Conservation (phyloP, 2,888 invertebrate species). For the Rhyacophila evoluta region DNA sequence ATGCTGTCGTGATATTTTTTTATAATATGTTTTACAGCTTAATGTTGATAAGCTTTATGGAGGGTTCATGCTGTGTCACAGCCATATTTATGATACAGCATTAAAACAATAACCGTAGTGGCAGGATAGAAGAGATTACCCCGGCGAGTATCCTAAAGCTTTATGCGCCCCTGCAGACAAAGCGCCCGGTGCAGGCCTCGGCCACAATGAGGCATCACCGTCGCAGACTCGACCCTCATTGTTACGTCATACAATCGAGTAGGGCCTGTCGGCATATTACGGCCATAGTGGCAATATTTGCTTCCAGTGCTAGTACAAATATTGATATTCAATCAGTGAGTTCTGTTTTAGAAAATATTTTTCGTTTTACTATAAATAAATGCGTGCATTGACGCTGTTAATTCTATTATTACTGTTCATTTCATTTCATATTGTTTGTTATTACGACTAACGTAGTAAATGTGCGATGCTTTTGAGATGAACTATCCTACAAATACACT, state of each 20-base stretch:
- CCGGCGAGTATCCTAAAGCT: neutral
- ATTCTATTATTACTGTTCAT: no score
- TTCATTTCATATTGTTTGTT: no score
- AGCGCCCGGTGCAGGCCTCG: neutral
- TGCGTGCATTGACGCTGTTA: no score
- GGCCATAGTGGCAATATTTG: neutral
- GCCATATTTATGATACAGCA: neutral
- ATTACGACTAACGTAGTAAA: no score
- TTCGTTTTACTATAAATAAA: no score
- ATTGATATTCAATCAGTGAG: no score
- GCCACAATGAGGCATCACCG: neutral
- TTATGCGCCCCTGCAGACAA: neutral
- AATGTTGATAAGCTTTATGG: neutral
- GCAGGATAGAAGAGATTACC: constrained; percentile 7
- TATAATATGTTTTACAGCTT: neutral
- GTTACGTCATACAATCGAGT: neutral
- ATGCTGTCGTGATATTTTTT: neutral
- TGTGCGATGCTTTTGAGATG: neutral
- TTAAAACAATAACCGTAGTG: constrained; percentile 5
- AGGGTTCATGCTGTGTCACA: neutral
- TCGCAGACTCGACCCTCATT: constrained; percentile 3
- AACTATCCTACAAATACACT: no score
- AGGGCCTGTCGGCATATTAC: neutral
- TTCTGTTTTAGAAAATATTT: no score
- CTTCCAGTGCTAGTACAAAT: no score